A percentile compares a stretch with the other conserved stretches of the same genome.
These are phyloP conservation scores for Drosophila mulleri DNA, from an alignment of 2,888 invertebrate species.

Conservation along the genomic window DNA sequence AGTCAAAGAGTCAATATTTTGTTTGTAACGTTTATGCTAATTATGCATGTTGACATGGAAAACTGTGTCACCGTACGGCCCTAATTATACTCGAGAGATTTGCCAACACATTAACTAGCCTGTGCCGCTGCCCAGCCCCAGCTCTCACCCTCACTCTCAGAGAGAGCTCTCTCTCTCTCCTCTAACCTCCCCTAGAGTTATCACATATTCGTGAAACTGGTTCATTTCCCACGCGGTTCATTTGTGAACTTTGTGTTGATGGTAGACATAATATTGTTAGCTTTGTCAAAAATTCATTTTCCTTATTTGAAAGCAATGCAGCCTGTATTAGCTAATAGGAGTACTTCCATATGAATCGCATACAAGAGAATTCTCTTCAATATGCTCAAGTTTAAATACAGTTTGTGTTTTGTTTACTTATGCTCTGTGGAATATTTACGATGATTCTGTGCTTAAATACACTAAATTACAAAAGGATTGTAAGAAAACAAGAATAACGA, in stretches of 20 bases:
- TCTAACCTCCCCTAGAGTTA: not conserved
- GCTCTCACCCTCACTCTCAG: no score
- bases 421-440: not conserved
- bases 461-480: no score
- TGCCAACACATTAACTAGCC: conserved; percentile 41
- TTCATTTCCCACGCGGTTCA: conserved; percentile 6
- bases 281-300: conserved; percentile 11
- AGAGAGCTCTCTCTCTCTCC: no score
- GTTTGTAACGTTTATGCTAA: conserved; percentile 74
- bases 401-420: not conserved
- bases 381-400: no score
- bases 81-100: conserved; percentile 71
- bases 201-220: conserved; percentile 9
- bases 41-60: conserved; percentile 75
- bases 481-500: not conserved
- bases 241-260: conserved; percentile 7
- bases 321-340: not conserved
- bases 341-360: not conserved
- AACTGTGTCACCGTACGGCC: conserved; percentile 64
- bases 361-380: not conserved
- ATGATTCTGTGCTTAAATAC: not conserved
- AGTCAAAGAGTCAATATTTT: conserved; percentile 73
- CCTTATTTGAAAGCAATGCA: conserved; percentile 5
- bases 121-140: not conserved
- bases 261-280: conserved; percentile 3